Conservation (phyloP, 92 coral and sea anemone genomes). For the Plumapathes pennacea region DNA sequence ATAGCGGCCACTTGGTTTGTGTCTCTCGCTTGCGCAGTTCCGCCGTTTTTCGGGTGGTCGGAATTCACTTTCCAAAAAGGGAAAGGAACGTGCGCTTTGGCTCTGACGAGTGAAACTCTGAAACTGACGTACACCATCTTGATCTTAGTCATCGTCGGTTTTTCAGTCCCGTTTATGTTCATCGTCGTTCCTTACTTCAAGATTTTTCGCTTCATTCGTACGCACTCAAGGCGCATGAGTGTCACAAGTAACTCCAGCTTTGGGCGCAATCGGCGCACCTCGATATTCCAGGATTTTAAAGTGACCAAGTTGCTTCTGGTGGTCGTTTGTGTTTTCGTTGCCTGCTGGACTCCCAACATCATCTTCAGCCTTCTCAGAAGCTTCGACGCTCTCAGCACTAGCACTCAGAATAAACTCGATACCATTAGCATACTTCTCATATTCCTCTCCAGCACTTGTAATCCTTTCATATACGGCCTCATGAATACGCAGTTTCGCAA, state of each 20-base stretch:
- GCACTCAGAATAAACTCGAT: constrained; percentile 61
- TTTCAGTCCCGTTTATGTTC: constrained; percentile 57
- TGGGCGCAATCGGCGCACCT: constrained; percentile 42
- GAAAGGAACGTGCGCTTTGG: constrained; percentile 59
- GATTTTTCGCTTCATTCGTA: constrained; percentile 76
- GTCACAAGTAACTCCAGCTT: constrained; percentile 44
- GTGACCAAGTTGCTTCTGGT: constrained; percentile 73
- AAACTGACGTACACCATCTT: constrained; percentile 62
- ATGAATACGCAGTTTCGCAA: constrained; percentile 78
- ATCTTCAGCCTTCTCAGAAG: constrained; percentile 60
- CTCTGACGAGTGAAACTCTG: constrained; percentile 31
- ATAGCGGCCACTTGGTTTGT: constrained; percentile 64
- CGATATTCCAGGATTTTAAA: constrained; percentile 79
- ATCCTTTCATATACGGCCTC: constrained; percentile 77
- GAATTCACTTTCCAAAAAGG: constrained; percentile 37
- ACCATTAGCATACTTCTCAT: constrained; percentile 61
- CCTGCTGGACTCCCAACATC: constrained; percentile 82
- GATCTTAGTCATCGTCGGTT: constrained; percentile 53
- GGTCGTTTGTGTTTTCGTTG: constrained; percentile 76
- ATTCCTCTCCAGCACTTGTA: constrained; percentile 72
- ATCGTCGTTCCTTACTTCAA: constrained; percentile 69
- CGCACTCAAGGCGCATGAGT: constrained; percentile 59
- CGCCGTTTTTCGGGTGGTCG: constrained; percentile 72
- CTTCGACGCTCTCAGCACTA: constrained; percentile 38
- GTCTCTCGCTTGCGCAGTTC: constrained; percentile 64